Base-by-base conservation (phyloP, 2,888 invertebrate genomes). In the Phengaris alcon region DNA sequence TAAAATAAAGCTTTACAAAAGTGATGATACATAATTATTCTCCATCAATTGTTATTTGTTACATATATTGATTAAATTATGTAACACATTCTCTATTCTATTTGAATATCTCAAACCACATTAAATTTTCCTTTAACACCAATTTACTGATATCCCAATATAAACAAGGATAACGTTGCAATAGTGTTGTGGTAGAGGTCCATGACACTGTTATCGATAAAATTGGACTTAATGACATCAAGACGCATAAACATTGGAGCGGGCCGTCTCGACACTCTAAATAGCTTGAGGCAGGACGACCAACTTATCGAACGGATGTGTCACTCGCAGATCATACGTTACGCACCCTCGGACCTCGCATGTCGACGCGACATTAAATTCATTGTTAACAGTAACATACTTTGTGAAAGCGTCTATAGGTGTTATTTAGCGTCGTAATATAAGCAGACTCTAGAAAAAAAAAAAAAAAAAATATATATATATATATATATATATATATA, bases 291-390 rank as follows among this genome's bases (percentile, higher is more conserved):
- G 81, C 80, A 82, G 48, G 82, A 81, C 81, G 80, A 77, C 76
- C 80, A 80, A 86, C 84, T 86, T 89, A 90, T 90, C 89, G 84
- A 83, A 81, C 90, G 92, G 91, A 92, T 87, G 87, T 87, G 86
- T 89, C 91, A 90, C 87, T 91, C 88, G 89, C 84, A 85, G 81
- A 84, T 80, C 80, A 79, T 78, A 80, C 77, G 79, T 79, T 79
- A 79, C 77, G 76, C 79, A 76, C 79, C 78, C 79, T 77, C 77
- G 68, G 77, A 48, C 78, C 79, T 77, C 77, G 68, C 77, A 57
- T 69, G 12, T 46, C 55, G 75, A 69, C 51, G n/a, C 35, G 35
- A 35, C 35, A 35, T 68, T 74, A 51, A 9, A 13, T 55, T 7
- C 9, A 57, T 57, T 22, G 15, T 57, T 57, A 57, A 22, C 57